Evolutionary conservation across 2,797 vertebrate species (phyloP).

Genomic region (Hydrophis major): DNA sequence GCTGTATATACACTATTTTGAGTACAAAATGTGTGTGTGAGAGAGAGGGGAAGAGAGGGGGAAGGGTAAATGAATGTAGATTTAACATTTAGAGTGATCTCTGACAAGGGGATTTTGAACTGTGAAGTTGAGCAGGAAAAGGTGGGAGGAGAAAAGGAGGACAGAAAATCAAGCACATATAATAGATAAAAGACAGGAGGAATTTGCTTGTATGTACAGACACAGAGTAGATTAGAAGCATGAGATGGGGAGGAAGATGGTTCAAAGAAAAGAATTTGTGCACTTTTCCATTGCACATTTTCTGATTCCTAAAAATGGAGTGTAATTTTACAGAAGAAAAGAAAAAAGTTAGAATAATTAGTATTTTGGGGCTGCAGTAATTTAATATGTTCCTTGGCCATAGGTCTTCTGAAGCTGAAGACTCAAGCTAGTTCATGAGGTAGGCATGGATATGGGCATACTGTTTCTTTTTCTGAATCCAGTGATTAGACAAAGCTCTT

Average conservation of each 20-base stretch:
- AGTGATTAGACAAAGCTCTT: not conserved
- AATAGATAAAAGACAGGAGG: not conserved
- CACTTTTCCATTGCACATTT: not conserved
- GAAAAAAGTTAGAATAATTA: not conserved
- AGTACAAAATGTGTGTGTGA: too few species aligned
- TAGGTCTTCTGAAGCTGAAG: not conserved
- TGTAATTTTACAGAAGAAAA: not conserved
- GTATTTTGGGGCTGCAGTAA: not conserved
- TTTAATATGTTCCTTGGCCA: not conserved
- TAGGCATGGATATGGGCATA: not conserved
- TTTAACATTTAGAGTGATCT: not conserved
- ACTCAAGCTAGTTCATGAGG: not conserved
- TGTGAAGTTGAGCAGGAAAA: not conserved
- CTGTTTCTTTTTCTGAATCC: not conserved
- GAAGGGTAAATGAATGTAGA: not conserved
- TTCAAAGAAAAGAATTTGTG: not conserved
- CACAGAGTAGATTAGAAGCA: not conserved
- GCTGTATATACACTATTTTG: too few species aligned
- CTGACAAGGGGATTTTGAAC: not conserved
- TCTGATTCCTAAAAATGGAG: not conserved
- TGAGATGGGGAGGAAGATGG: not conserved
- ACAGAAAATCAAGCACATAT: not conserved
- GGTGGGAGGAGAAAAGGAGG: not conserved
- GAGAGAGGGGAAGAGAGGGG: not conserved
- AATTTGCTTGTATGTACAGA: not conserved